Conservation (phyloP, 2,888 invertebrate genomes). For the Lithosia quadra region DNA sequence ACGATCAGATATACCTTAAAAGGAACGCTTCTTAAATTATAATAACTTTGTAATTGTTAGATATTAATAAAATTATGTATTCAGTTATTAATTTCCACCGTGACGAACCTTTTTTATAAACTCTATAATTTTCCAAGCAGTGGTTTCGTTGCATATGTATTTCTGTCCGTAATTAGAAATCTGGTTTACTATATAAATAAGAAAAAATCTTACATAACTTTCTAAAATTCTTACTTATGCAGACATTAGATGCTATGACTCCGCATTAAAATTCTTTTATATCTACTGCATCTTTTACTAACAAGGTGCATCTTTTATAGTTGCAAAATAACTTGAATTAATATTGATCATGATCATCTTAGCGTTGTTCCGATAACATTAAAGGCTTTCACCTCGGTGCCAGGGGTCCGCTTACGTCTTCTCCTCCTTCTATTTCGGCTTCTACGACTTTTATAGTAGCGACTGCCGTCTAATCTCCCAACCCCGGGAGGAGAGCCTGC, state of each 20-base stretch:
- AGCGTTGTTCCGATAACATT: too few species aligned
- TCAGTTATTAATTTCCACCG: slow-evolving; percentile 12
- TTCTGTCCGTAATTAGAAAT: slow-evolving; percentile 49
- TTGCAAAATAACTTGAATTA: slow-evolving; percentile 32
- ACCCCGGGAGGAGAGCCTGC: background rate
- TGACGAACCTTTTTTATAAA: slow-evolving; percentile 14
- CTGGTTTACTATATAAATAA: slow-evolving; percentile 41
- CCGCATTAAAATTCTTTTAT: slow-evolving; percentile 48
- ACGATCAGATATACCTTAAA: background rate
- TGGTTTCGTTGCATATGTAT: slow-evolving; percentile 40
- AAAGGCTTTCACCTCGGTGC: too few species aligned
- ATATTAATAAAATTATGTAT: slow-evolving; percentile 4
- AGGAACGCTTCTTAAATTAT: background rate
- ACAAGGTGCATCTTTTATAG: slow-evolving; percentile 20
- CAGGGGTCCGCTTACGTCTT: background rate
- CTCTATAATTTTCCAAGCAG: slow-evolving; percentile 26
- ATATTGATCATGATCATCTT: slow-evolving; percentile 29
- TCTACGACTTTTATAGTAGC: background rate
- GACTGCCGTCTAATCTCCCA: background rate
- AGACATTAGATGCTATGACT: slow-evolving; percentile 48
- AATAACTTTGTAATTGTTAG: background rate
- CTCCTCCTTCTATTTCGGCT: background rate
- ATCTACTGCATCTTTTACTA: slow-evolving; percentile 26
- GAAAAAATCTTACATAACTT: slow-evolving; percentile 54
- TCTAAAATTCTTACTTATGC: slow-evolving; percentile 49